Evolutionary conservation across 2,888 invertebrate genomes (phyloP).

Genomic region (Lasius platythorax): DNA sequence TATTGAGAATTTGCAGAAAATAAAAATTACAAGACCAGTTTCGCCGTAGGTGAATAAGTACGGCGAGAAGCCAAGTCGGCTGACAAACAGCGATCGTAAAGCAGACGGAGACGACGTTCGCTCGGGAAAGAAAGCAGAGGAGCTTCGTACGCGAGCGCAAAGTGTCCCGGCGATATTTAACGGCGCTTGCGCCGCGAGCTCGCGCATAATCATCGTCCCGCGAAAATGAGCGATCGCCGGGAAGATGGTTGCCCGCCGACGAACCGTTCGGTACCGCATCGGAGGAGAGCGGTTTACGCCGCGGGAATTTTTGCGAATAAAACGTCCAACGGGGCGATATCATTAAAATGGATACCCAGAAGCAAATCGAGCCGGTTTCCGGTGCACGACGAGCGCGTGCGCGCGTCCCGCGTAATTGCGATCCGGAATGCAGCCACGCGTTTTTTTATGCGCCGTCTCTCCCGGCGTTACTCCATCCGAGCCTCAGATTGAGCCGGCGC

Average conservation of each 20-base stretch:
- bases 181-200: conserved; percentile 25
- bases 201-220: conserved; percentile 33
- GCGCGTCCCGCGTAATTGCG: conserved; percentile 62
- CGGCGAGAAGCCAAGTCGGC: no score
- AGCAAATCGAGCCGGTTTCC: conserved; percentile 74
- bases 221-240: conserved; percentile 44
- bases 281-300: conserved; percentile 42
- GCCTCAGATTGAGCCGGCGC: conserved; percentile 22
- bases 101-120: background rate
- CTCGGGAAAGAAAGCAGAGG: background rate
- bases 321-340: conserved; percentile 41
- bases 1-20: background rate
- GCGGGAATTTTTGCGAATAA: conserved; percentile 58
- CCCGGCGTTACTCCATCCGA: conserved; percentile 28
- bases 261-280: conserved; percentile 11
- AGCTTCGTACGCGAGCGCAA: background rate
- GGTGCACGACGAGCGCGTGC: conserved; percentile 57
- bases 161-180: conserved; percentile 24
- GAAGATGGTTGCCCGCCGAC: conserved; percentile 20
- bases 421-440: conserved; percentile 32
- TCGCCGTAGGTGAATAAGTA: background rate
- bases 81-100: conserved; percentile 13
- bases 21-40: background rate
- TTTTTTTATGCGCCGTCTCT: background rate
- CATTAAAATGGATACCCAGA: conserved; percentile 71